A percentile compares a stretch with the other conserved stretches of the same genome.
phyloP scores from a whole-genome alignment of 2,113 vertebrate genomes.

The Alouatta palliata region DNA sequence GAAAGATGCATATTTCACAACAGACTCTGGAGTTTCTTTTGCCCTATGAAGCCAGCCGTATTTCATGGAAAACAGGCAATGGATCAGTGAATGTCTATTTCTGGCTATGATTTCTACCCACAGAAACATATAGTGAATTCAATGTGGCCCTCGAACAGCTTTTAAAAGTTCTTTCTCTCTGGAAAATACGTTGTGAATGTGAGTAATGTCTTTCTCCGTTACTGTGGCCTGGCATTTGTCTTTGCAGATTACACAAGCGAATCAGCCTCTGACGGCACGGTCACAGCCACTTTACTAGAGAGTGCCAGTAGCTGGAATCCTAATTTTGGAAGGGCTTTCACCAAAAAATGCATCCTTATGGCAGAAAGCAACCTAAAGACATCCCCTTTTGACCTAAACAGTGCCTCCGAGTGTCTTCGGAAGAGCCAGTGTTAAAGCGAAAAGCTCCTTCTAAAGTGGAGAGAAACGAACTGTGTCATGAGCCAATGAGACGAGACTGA shows the following conservation, averaged over 20 bases:
- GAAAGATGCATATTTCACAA: neutral
- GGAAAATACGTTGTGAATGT: slow-evolving; percentile 28
- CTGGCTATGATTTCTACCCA: neutral
- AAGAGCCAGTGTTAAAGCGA: no score
- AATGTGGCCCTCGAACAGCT: slow-evolving; percentile 16
- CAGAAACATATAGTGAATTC: slow-evolving; percentile 49
- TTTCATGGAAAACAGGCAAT: neutral
- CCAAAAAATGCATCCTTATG: no score
- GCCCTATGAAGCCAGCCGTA: neutral
- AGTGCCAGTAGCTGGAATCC: neutral
- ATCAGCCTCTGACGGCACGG: neutral
- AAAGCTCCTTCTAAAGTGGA: no score
- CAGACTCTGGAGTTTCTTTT: neutral
- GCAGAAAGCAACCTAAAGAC: no score
- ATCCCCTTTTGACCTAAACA: no score
- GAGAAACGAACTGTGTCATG: neutral
- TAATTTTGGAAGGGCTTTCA: no score
- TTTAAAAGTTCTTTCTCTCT: slow-evolving; percentile 19
- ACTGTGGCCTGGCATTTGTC: neutral
- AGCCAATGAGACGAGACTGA: neutral
- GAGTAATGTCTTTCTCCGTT: slow-evolving; percentile 18
- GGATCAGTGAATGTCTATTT: slow-evolving; percentile 1
- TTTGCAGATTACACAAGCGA: slow-evolving; percentile 30
- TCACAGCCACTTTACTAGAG: neutral
- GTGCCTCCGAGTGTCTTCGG: no score